phyloP scores from a whole-genome alignment of 2,113 vertebrate genomes.

The Tachysurus fulvidraco region DNA sequence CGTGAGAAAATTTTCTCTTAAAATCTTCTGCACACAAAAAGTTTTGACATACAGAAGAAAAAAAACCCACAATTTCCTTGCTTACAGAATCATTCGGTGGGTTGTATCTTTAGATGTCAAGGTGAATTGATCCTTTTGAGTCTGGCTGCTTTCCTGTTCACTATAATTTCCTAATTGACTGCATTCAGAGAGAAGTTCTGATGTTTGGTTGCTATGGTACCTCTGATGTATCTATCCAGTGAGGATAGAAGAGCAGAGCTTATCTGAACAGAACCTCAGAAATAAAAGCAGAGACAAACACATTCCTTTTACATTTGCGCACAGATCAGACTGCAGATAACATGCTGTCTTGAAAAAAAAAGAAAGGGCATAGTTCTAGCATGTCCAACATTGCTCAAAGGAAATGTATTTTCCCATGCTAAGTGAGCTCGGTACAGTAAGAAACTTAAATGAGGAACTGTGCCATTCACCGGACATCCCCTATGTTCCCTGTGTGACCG shows the following conservation, averaged over 20 bases:
- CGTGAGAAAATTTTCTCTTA: not conserved
- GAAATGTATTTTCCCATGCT: not conserved
- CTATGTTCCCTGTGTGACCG: not conserved
- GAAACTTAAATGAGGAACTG: not conserved
- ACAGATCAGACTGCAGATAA: not conserved
- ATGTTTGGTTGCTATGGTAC: conserved; percentile 10
- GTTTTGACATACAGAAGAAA: not conserved
- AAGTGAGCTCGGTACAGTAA: not conserved
- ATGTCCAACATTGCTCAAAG: not conserved
- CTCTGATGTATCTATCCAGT: not conserved
- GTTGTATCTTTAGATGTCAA: not conserved
- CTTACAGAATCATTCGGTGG: not conserved
- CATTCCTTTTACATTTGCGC: not conserved
- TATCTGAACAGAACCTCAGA: not conserved
- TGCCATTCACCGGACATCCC: not conserved
- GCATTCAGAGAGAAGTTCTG: not conserved
- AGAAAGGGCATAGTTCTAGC: not conserved
- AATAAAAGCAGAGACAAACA: not conserved
- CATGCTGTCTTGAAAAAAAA: not conserved
- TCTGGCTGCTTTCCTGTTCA: not conserved
- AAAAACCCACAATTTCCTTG: not conserved
- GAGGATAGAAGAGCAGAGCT: not conserved
- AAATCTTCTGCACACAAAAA: conserved; percentile 10
- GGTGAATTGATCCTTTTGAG: not conserved
- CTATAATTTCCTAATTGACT: not conserved